phyloP scores from a whole-genome alignment of 2,797 vertebrate genomes.

The Danio albolineatus region DNA sequence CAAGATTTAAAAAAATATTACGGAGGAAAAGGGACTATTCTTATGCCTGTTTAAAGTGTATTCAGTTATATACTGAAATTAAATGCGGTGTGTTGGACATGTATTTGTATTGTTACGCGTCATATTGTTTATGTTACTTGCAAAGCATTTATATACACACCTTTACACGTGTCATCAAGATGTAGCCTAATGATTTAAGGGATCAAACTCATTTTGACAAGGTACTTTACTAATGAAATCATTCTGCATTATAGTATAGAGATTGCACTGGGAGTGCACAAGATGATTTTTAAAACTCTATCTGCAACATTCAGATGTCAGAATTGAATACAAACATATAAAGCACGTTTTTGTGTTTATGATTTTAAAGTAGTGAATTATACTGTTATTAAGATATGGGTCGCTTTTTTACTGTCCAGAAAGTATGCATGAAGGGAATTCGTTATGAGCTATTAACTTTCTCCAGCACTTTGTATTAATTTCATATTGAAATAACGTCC shows the following conservation, averaged over 20 bases:
- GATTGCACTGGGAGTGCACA: conserved; percentile 5
- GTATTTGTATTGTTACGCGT: conserved; percentile 55
- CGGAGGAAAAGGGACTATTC: conserved; percentile 22
- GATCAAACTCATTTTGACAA: conserved; percentile 27
- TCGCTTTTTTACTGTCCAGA: conserved; percentile 43
- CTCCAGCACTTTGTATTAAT: conserved; percentile 59
- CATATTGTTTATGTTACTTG: conserved; percentile 42
- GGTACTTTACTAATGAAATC: conserved; percentile 33
- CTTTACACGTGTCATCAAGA: conserved; percentile 20
- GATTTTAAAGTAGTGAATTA: conserved; percentile 35
- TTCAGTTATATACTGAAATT: conserved; percentile 34
- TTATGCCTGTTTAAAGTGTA: conserved; percentile 54
- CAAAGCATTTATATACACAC: conserved; percentile 35
- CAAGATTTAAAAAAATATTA: neutral
- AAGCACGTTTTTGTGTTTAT: conserved; percentile 43
- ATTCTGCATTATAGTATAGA: conserved; percentile 14
- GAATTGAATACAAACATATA: conserved; percentile 16
- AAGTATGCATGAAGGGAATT: conserved; percentile 55
- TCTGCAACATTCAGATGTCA: conserved; percentile 31
- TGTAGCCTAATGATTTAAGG: conserved; percentile 33
- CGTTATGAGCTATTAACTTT: conserved; percentile 39
- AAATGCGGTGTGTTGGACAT: conserved; percentile 46
- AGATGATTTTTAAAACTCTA: conserved; percentile 22
- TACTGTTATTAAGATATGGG: conserved; percentile 33
- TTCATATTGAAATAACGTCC: conserved; percentile 65